A percentile compares a stretch with the other conserved stretches of the same genome.
These are phyloP conservation scores for Neoniphon sammara DNA, from an alignment of 2,797 vertebrate genomes.

Conservation along the genomic window DNA sequence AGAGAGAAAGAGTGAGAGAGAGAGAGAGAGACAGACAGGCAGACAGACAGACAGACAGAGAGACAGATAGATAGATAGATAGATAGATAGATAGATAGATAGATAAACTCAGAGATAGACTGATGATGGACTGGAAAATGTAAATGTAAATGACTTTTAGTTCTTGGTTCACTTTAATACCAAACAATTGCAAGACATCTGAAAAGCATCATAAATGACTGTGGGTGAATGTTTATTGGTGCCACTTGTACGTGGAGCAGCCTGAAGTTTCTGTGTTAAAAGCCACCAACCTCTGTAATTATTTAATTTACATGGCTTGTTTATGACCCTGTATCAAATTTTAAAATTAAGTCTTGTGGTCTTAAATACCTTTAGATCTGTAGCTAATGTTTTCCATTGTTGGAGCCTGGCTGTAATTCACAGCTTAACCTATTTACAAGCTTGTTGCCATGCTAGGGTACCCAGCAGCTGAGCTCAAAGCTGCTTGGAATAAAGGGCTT, in stretches of 20 bases:
- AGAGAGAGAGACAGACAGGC: too few species aligned
- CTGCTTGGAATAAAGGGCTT: conserved; percentile 61
- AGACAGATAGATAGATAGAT: conserved; percentile 1
- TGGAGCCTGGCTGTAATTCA: conserved; percentile 54
- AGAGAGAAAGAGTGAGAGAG: conserved; percentile 1
- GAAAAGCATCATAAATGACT: conserved; percentile 29
- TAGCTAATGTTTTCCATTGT: conserved; percentile 67
- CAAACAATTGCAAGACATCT: conserved; percentile 25
- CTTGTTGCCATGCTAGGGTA: conserved; percentile 60
- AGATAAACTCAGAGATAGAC: not conserved
- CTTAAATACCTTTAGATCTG: conserved; percentile 60
- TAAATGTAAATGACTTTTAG: conserved; percentile 47
- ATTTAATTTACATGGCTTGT: conserved; percentile 45
- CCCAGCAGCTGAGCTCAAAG: conserved; percentile 46
- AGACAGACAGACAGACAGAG: not conserved
- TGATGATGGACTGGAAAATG: not conserved
- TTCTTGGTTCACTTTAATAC: conserved; percentile 21
- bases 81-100: not conserved
- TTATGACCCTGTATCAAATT: conserved; percentile 37
- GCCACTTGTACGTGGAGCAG: not conserved
- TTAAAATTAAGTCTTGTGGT: conserved; percentile 22
- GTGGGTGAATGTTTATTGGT: conserved; percentile 35
- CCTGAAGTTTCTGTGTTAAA: conserved; percentile 30
- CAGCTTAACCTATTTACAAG: conserved; percentile 68
- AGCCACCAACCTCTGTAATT: conserved; percentile 37